Base-by-base conservation (phyloP, 2,113 vertebrate species). In the Narcine bancroftii region DNA sequence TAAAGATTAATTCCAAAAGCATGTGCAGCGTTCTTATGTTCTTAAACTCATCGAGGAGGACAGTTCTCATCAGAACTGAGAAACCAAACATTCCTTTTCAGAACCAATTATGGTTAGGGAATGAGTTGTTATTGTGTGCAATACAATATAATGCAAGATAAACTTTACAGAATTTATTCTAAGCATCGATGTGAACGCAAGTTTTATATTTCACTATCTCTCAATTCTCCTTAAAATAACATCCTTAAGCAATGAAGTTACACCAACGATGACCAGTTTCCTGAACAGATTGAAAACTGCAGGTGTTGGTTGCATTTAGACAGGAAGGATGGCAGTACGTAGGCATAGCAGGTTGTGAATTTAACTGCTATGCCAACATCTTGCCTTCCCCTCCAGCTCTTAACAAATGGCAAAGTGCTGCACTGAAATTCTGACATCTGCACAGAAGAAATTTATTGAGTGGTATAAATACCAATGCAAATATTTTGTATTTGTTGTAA, bases 341-440 rank as follows among this genome's bases (percentile, higher is more conserved):
- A 95, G 95, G 96, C 96, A 97, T 96, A 97, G 96, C 96, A 96
- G 96, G 95, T 95, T 96, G 94, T 93, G 92, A 95, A 93, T 73
- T 95, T 94, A 95, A 96, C 96, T 96, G 96, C 96, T 97, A 96
- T 97, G 96, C 96, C 96, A 97, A 96, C 95, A 97, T 97, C 96
- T 97, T 97, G 96, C 96, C 96, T 97, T 93, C 96, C n/a, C 92
- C 93, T 96, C 96, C 95, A 95, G 93, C 92, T 96, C 95, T 95
- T 93, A 92, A 39, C 85, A 65, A 89, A 66, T 7, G 11, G 24
- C 13, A 17, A 39, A 45, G 10, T 45, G 36, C 39, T 47, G 63
- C 2, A 42, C 17, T 45, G 63, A 13, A 47, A 91, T 26, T 69
- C 65, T 91, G 65, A 91, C 66, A 91, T 47, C 60, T 36, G 81